Conservation (phyloP, 2,888 invertebrate species). For the Papilio gigon region DNA sequence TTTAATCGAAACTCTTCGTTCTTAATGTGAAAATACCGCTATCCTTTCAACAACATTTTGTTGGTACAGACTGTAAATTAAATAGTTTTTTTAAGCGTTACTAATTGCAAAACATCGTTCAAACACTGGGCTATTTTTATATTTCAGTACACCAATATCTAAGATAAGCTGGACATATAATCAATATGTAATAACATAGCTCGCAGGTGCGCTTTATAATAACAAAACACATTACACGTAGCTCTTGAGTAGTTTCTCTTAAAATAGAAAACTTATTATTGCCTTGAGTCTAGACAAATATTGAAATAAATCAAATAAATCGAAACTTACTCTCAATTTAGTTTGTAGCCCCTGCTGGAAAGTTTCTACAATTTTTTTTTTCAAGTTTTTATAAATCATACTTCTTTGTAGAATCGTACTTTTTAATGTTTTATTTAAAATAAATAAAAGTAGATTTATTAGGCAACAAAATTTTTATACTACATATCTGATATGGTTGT, state of each 20-base stretch:
- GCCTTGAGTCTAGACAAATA: constrained; percentile 37
- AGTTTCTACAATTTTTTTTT: background rate
- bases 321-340: background rate
- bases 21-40: too few relatives aligned
- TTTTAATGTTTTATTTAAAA: too few relatives aligned
- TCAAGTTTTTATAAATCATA: background rate
- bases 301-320: constrained; percentile 22
- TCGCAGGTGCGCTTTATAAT: constrained; percentile 30
- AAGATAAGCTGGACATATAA: constrained; percentile 12
- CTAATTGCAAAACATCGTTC: background rate
- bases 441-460: too few relatives aligned
- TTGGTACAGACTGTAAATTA: background rate
- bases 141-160: background rate
- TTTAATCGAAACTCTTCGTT: too few relatives aligned
- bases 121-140: background rate
- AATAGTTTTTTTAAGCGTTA: background rate
- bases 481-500: too few relatives aligned
- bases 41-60: background rate
- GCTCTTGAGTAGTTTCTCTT: constrained; percentile 22
- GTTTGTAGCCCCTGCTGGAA: background rate
- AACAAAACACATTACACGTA: constrained; percentile 29
- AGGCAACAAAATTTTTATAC: too few relatives aligned
- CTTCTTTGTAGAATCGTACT: too few relatives aligned
- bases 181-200: constrained; percentile 18
- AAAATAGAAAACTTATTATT: constrained; percentile 37